phyloP scores from a whole-genome alignment of 2,797 vertebrate genomes.

The Gymnothorax javanicus region DNA sequence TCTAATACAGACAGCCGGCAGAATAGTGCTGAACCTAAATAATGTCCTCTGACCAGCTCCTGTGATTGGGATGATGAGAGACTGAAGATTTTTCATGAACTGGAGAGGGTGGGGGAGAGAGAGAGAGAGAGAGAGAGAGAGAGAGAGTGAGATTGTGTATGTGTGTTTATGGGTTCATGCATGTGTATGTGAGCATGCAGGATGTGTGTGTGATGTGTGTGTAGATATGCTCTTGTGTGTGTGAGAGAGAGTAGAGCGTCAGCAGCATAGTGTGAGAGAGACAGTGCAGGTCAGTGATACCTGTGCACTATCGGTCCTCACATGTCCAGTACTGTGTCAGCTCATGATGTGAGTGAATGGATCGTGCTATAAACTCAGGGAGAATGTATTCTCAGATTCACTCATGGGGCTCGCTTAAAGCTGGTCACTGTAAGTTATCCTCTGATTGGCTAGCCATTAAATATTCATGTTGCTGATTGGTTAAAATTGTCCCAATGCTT shows the following conservation, averaged over 20 bases:
- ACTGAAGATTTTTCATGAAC: not conserved
- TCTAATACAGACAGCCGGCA: not conserved
- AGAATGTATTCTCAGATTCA: not conserved
- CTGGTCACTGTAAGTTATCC: not conserved
- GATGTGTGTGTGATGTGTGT: not conserved
- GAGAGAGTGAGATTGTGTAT: not conserved
- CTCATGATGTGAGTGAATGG: constrained; percentile 3
- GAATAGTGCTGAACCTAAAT: not conserved
- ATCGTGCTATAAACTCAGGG: not conserved
- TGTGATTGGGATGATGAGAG: not conserved
- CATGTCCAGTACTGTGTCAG: not conserved
- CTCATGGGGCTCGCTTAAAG: not conserved
- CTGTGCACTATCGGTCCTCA: not conserved
- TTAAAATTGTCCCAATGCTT: not conserved
- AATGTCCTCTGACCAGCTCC: not conserved
- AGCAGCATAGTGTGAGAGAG: not conserved
- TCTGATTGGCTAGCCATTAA: not conserved
- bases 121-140: not conserved
- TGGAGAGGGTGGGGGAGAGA: not conserved
- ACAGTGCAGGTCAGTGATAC: not conserved
- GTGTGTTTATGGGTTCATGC: not conserved
- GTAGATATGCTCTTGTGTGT: not conserved
- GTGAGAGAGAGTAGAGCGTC: not conserved
- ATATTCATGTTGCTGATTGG: not conserved
- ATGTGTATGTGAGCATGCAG: not conserved